Evolutionary conservation across 2,113 vertebrate species (phyloP).

Genomic region (Amia ocellicauda): DNA sequence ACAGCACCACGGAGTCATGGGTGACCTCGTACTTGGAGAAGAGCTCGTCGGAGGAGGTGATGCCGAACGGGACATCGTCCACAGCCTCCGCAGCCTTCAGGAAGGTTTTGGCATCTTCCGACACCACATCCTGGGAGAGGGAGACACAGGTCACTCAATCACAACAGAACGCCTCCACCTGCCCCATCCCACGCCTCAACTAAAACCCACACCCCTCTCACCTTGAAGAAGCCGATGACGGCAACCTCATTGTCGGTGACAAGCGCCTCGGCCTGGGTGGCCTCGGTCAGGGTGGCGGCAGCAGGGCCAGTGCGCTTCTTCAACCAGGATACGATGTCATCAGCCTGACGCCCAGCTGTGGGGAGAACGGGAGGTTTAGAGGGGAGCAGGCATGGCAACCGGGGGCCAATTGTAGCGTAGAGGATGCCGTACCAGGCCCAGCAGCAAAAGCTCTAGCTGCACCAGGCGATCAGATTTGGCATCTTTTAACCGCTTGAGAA

Average conservation of each 20-base stretch:
- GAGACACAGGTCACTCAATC: background rate
- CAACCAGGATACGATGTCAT: conserved; percentile 90
- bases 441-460: too few species aligned
- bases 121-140: conserved; percentile 68
- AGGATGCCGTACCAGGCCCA: too few species aligned
- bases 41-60: conserved; percentile 69
- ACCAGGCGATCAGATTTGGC: too few species aligned
- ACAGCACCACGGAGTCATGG: conserved; percentile 80
- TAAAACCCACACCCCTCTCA: conserved; percentile 35
- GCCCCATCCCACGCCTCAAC: background rate
- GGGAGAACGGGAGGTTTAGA: background rate
- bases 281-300: conserved; percentile 62
- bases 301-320: conserved; percentile 92
- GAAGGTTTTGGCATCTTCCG: conserved; percentile 76
- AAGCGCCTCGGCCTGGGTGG: conserved; percentile 64
- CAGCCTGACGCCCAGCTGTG: conserved; percentile 88
- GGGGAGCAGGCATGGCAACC: background rate
- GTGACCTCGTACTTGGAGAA: conserved; percentile 81
- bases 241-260: conserved; percentile 84
- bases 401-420: too few species aligned
- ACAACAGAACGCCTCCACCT: background rate
- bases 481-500: too few species aligned
- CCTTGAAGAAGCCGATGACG: conserved; percentile 96
- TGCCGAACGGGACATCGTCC: conserved; percentile 89
- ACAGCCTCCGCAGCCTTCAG: conserved; percentile 79